Percentiles rank a stretch among this genome's conserved stretches.
phyloP scores from a whole-genome alignment of 2,113 vertebrate species.

The Dicrurus megarhynchus region DNA sequence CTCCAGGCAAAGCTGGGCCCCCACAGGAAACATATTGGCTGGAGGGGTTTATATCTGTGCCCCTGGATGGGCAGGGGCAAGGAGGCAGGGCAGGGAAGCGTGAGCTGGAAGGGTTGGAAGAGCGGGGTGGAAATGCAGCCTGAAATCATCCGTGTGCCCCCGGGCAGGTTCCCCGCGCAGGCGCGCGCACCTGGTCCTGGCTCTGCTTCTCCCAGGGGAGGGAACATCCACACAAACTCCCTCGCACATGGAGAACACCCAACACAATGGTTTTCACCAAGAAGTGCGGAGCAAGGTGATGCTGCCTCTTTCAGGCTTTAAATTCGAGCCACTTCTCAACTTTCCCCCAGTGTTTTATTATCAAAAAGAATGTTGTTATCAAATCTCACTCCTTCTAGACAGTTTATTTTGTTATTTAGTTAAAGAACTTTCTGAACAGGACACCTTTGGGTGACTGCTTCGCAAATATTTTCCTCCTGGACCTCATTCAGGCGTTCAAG shows the following conservation, averaged over 20 bases:
- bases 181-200: not conserved
- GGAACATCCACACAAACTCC: not conserved
- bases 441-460: not conserved
- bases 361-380: not conserved
- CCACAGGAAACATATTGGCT: slow-evolving; percentile 17
- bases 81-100: slow-evolving; percentile 41
- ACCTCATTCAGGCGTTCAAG: not conserved
- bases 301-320: not conserved
- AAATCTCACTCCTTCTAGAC: not conserved
- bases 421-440: not conserved
- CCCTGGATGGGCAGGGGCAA: slow-evolving; percentile 30
- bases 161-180: not conserved
- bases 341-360: not conserved
- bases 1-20: not conserved
- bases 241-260: no score
- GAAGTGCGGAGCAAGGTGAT: fast-evolving
- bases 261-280: fast-evolving
- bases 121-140: slow-evolving; percentile 1
- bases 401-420: not conserved
- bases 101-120: slow-evolving; percentile 30
- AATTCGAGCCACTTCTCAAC: not conserved
- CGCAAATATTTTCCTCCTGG: not conserved
- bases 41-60: slow-evolving; percentile 45
- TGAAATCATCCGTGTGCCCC: slow-evolving; percentile 10
- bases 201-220: not conserved